A percentile compares a stretch with the other conserved stretches of the same genome.
phyloP scores from a whole-genome alignment of 2,888 invertebrate genomes.

The Diaprepes abbreviatus region DNA sequence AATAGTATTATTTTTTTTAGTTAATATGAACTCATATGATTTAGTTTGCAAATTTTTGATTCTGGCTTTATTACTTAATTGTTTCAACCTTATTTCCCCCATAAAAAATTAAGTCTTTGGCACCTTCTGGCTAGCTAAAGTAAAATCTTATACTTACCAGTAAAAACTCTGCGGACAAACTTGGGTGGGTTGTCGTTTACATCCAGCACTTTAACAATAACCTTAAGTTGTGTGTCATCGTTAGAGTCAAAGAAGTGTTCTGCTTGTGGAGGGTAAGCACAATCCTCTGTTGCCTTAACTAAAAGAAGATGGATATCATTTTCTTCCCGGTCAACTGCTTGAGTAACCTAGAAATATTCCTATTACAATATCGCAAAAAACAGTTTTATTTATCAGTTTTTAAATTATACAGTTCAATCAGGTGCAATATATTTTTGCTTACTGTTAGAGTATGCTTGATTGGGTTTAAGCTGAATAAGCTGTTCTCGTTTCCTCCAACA shows the following conservation, averaged over 20 bases:
- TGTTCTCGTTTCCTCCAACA: constrained; percentile 84
- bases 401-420: no score
- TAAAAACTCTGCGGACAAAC: constrained; percentile 86
- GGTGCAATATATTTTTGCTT: constrained; percentile 56
- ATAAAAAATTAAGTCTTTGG: no score
- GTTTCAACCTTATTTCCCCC: no score
- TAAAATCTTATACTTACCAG: constrained; percentile 67
- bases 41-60: no score
- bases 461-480: constrained; percentile 79
- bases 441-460: constrained; percentile 80
- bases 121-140: no score
- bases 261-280: constrained; percentile 72
- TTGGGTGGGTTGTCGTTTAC: constrained; percentile 93
- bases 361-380: no score
- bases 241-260: constrained; percentile 71
- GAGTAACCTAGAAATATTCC: constrained; percentile 67
- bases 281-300: constrained; percentile 88
- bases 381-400: no score
- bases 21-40: no score
- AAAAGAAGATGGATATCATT: constrained; percentile 78
- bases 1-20: no score
- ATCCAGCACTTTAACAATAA: constrained; percentile 82
- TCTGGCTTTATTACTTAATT: no score
- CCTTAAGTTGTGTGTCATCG: constrained; percentile 80
- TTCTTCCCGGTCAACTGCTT: constrained; percentile 82